A percentile compares a stretch with the other conserved stretches of the same genome.
phyloP scores from a whole-genome alignment of 2,113 vertebrate species.

The Bubalus kerabau region DNA sequence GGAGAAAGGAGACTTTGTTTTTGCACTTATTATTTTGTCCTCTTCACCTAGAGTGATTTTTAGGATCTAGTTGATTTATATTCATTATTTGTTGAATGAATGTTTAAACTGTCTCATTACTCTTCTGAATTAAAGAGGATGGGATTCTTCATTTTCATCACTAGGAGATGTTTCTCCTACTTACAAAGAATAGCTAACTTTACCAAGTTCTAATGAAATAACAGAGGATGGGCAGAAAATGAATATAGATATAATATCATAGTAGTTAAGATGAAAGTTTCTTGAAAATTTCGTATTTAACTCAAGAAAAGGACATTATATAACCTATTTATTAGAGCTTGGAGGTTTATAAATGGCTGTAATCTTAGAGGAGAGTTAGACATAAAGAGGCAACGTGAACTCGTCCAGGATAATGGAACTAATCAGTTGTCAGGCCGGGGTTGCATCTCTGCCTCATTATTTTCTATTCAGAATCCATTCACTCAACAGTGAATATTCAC shows the following conservation, averaged over 20 bases:
- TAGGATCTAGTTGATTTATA: background rate
- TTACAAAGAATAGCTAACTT: background rate
- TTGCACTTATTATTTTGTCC: background rate
- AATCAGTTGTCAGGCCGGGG: background rate
- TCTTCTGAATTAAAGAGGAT: background rate
- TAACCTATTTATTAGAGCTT: background rate
- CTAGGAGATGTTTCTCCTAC: background rate
- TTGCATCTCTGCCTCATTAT: background rate
- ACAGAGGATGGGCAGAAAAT: background rate
- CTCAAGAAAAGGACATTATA: background rate
- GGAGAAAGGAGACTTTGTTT: background rate
- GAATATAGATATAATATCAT: background rate
- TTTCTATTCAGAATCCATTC: background rate
- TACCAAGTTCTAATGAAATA: background rate
- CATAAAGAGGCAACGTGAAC: background rate
- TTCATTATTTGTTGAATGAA: background rate
- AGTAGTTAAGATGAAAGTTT: background rate
- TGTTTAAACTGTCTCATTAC: background rate
- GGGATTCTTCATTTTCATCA: background rate
- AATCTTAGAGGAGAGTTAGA: background rate
- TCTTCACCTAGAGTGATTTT: background rate
- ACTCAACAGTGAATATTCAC: background rate
- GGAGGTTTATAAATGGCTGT: background rate
- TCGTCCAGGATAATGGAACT: background rate
- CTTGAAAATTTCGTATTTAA: background rate